Conservation (phyloP, 2,797 vertebrate species). For the Salmo trutta region DNA sequence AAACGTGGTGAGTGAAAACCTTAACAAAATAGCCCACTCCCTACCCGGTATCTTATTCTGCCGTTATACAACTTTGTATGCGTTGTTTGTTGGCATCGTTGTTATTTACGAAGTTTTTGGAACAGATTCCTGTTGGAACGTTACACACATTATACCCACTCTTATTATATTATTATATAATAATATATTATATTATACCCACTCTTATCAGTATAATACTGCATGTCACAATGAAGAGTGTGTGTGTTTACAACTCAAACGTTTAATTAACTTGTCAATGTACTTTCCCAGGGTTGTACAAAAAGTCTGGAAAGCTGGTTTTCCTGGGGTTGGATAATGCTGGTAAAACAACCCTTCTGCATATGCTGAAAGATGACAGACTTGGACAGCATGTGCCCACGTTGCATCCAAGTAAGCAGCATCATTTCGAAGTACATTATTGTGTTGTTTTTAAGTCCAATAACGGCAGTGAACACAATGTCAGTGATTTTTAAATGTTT, state of each 20-base stretch:
- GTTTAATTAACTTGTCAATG: neutral
- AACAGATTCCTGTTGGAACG: too few species aligned
- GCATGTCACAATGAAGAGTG: neutral
- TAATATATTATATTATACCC: too few species aligned
- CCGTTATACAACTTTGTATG: too few species aligned
- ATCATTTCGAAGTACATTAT: neutral
- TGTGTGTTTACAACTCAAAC: neutral
- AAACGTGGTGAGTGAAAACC: too few species aligned
- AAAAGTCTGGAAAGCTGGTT: conserved; percentile 93
- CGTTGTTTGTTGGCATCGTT: too few species aligned
- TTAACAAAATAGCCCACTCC: too few species aligned
- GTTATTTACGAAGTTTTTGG: too few species aligned
- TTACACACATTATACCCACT: too few species aligned
- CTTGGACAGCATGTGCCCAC: conserved; percentile 95
- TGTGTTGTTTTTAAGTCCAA: neutral
- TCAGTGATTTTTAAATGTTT: neutral
- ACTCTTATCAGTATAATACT: neutral
- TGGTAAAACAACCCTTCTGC: conserved; percentile 95
- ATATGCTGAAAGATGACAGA: conserved; percentile 97
- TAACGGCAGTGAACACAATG: neutral
- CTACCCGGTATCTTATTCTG: too few species aligned
- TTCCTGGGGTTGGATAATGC: conserved; percentile 97
- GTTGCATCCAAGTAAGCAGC: conserved; percentile 88
- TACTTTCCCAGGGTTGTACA: conserved; percentile 85
- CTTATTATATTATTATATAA: too few species aligned